Percentiles rank a stretch among this genome's conserved stretches.
Conservation (phyloP, 2,113 vertebrate species). For the Oenanthe melanoleuca region DNA sequence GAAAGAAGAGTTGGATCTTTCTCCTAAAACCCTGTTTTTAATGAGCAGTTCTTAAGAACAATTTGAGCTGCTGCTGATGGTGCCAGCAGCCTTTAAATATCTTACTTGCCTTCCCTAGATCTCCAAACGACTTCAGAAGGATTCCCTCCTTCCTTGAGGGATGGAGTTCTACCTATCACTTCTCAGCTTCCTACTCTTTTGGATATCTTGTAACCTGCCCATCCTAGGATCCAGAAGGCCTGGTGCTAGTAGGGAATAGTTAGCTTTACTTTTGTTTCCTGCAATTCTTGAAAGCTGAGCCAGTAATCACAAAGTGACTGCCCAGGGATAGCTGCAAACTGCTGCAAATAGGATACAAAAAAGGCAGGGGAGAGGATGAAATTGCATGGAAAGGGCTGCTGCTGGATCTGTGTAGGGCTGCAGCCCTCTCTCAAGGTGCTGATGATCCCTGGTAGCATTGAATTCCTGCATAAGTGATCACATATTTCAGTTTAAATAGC, state of each 20-base stretch:
- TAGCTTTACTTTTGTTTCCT: conserved; percentile 67
- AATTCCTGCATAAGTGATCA: conserved; percentile 30
- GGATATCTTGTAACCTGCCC: neutral
- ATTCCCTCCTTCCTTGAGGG: neutral
- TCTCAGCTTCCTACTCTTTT: neutral
- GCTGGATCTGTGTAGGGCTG: neutral
- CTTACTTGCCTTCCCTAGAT: neutral
- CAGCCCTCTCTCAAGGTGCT: conserved; percentile 42
- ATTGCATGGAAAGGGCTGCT: neutral
- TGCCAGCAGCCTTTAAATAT: neutral
- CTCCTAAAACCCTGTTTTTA: neutral
- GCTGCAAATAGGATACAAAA: neutral
- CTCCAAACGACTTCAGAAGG: neutral
- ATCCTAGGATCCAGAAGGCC: conserved; percentile 15
- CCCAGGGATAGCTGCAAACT: conserved; percentile 52
- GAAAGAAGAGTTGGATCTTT: neutral
- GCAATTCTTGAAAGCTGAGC: conserved; percentile 73
- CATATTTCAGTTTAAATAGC: conserved; percentile 22
- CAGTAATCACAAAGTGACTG: conserved; percentile 59
- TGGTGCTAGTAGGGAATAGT: conserved; percentile 48
- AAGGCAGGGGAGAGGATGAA: conserved; percentile 4
- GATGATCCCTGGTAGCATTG: conserved; percentile 20
- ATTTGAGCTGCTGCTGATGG: neutral
- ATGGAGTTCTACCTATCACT: neutral
- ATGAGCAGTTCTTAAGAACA: neutral